These are phyloP conservation scores for Pipa parva DNA, from an alignment of 2,113 vertebrate genomes.

Conservation along the genomic window DNA sequence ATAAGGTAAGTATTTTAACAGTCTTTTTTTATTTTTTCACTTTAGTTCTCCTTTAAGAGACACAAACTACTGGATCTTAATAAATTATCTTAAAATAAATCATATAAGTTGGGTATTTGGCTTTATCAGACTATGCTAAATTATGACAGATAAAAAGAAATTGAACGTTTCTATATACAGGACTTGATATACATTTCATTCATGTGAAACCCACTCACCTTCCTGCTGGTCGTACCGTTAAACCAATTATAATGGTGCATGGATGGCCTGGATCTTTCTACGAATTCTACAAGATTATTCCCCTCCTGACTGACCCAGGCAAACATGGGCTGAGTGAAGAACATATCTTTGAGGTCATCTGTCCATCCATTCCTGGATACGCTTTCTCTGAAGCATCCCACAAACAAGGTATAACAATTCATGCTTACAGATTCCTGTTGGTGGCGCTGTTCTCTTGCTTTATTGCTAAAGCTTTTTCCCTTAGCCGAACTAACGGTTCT, in stretches of 20 bases:
- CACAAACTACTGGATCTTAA: too few species aligned
- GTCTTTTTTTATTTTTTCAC: too few species aligned
- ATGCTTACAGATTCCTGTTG: too few species aligned
- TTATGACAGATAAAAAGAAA: too few species aligned
- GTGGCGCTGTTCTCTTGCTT: too few species aligned
- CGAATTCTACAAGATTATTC: conserved; percentile 71
- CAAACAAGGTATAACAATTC: conserved; percentile 68
- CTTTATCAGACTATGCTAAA: not conserved
- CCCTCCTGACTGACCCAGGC: conserved; percentile 62
- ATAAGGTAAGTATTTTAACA: too few species aligned
- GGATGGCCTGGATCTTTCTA: conserved; percentile 74
- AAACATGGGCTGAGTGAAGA: conserved; percentile 52
- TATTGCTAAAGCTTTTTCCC: too few species aligned
- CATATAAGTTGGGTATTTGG: too few species aligned
- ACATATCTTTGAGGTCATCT: conserved; percentile 65
- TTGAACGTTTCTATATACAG: conserved; percentile 48
- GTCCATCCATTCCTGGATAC: conserved; percentile 73
- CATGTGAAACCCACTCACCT: conserved; percentile 55
- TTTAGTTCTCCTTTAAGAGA: too few species aligned
- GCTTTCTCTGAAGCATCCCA: conserved; percentile 68
- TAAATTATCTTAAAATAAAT: too few species aligned
- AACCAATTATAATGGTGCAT: conserved; percentile 67
- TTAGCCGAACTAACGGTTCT: too few species aligned
- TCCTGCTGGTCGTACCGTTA: conserved; percentile 49
- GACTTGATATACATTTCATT: conserved; percentile 69